Evolutionary conservation across 2,113 vertebrate genomes (phyloP), one percentile per base, ranked within the genome.

Genomic region (Platysteira castanea): DNA sequence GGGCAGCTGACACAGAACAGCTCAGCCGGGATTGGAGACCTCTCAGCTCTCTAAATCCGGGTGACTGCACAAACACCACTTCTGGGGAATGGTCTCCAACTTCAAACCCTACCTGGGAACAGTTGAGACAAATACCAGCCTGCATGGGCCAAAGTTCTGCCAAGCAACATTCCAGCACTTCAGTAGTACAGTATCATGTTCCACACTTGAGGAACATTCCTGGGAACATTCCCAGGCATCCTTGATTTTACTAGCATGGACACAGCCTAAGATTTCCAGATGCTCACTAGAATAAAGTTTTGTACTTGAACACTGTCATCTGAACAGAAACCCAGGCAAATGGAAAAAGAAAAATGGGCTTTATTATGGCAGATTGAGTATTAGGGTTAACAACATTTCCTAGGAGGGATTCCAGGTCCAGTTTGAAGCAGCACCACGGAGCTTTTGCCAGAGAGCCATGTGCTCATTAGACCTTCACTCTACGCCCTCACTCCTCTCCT

Each of bases 151-250:
- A 89, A 70, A 95, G 78, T 89, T 67, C 95, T 96, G 93, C 92
- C 95, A 91, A 67, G 80, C 54, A 67, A 22, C 93, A 95, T 94
- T 96, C 93, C 87, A 84, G 81, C 81, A 65, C 89, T 94, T 94
- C 92, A 91, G 60, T 30, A 74, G 84, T 84, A 84, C 65, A 68
- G 84, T 74, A 96, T 96, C 84, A 6, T 46, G 44, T 95, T 96
- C 87, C 93, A 87, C 63, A 1, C 30, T 61, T 84, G 95, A 93
- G 81, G 93, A 96, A 93, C 93, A 75, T 94, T 96, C 91, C 91
- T 87, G 93, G 87, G 91, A 96, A 91, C 96, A 75, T 94, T 95
- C 93, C 93, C 95, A 96, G 95, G 96, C 95, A 92, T 96, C 96
- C 89, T 44, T 35, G 64, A 46, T 84, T 95, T 96, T 94, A 92